These are phyloP conservation scores for Xiphorhynchus erythropygius DNA, from an alignment of 2,797 vertebrate species.

Conservation along the genomic window DNA sequence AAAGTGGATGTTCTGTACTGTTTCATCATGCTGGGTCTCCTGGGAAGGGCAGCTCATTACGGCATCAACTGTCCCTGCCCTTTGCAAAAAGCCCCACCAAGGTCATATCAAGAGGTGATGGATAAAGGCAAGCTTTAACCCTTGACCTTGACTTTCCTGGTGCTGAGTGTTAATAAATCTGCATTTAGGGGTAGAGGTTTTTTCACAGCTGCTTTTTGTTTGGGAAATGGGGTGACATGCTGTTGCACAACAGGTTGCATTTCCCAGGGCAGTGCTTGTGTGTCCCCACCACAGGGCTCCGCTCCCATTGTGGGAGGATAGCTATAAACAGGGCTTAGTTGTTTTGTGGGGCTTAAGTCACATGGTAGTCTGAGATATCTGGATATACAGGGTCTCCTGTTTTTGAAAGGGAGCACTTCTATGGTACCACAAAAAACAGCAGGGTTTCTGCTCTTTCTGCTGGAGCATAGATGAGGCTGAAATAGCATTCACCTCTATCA, in stretches of 20 bases:
- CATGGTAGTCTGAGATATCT: accelerated
- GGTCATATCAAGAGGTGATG: constrained; percentile 58
- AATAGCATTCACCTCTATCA: not conserved
- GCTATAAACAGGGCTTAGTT: not conserved
- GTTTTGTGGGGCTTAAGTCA: not conserved
- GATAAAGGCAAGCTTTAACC: constrained; percentile 65
- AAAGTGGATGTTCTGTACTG: constrained; percentile 27
- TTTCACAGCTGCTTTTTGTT: constrained; percentile 53
- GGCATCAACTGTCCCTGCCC: constrained; percentile 40
- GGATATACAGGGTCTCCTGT: accelerated
- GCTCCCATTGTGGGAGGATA: accelerated
- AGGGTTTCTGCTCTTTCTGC: not conserved
- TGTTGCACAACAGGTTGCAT: constrained; percentile 38
- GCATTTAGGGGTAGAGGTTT: constrained; percentile 42
- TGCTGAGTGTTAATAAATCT: constrained; percentile 65
- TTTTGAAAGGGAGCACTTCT: not conserved
- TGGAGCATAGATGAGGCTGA: not conserved
- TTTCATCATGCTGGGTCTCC: constrained; percentile 41
- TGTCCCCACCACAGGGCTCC: not conserved
- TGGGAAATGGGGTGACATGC: not conserved
- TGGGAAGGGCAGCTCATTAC: constrained; percentile 60
- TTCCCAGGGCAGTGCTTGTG: not conserved
- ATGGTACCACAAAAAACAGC: not conserved
- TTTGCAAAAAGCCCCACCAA: constrained; percentile 52
- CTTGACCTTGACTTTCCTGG: constrained; percentile 61